phyloP scores from a whole-genome alignment of 1,140 invertebrate genomes.

The Saxidomus purpurata region DNA sequence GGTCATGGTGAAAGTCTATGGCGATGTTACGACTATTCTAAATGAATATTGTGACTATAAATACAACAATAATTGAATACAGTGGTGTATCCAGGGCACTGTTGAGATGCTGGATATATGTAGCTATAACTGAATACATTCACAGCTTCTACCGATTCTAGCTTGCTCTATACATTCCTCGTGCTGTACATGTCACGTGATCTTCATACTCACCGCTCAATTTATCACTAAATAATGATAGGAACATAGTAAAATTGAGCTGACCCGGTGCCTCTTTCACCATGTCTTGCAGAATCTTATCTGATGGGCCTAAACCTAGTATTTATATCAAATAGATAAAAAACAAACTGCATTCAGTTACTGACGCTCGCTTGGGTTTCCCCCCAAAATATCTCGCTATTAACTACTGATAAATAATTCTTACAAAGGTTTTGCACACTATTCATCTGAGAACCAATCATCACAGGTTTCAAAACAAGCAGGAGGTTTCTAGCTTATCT shows the following conservation, averaged over 20 bases:
- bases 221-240: conserved; percentile 98
- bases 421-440: too few relatives aligned
- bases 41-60: conserved; percentile 1
- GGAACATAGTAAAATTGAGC: conserved; percentile 99
- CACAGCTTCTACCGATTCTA: background rate
- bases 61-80: conserved; percentile 9
- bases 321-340: conserved; percentile 33
- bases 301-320: conserved; percentile 88
- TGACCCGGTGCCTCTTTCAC: conserved; percentile 98
- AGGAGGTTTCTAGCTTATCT: background rate
- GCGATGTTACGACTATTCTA: conserved; percentile 25
- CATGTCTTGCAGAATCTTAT: conserved; percentile 98
- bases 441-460: too few relatives aligned
- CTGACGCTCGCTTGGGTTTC: background rate
- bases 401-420: background rate
- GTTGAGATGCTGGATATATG: conserved; percentile 20
- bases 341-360: conserved; percentile 30
- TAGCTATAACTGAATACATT: background rate
- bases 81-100: background rate
- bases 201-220: conserved; percentile 90
- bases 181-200: conserved; percentile 11
- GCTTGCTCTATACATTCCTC: background rate
- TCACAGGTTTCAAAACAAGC: background rate
- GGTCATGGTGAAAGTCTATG: background rate
- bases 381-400: background rate